Conservation (phyloP, 2,797 vertebrate genomes). For the Antennarius maculatus region DNA sequence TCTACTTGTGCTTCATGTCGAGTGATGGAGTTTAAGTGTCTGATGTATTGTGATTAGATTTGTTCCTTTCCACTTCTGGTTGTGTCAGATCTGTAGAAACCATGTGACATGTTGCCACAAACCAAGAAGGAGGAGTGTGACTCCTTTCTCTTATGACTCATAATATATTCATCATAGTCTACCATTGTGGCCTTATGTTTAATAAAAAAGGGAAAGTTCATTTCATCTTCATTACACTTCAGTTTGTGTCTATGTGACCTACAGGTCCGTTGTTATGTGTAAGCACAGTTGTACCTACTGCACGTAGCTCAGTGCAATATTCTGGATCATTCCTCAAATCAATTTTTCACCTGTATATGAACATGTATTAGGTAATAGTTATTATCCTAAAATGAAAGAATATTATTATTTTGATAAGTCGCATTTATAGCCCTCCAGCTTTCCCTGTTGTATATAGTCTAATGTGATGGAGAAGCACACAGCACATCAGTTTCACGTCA, state of each 20-base stretch:
- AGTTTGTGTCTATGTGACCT: slow-evolving; percentile 52
- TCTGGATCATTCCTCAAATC: slow-evolving; percentile 32
- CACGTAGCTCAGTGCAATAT: slow-evolving; percentile 75
- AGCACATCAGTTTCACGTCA: slow-evolving; percentile 40
- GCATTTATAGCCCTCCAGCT: slow-evolving; percentile 51
- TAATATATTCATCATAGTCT: slow-evolving; percentile 68
- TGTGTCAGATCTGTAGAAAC: slow-evolving; percentile 51
- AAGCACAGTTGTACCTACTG: slow-evolving; percentile 65
- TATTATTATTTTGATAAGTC: slow-evolving; percentile 74
- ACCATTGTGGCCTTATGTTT: slow-evolving; percentile 87
- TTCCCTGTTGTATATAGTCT: slow-evolving; percentile 31
- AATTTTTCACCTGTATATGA: slow-evolving; percentile 33
- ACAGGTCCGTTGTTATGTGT: slow-evolving; percentile 63
- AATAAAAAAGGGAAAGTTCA: slow-evolving; percentile 61
- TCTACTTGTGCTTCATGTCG: slow-evolving; percentile 78
- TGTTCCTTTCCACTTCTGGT: slow-evolving; percentile 43
- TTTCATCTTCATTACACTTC: slow-evolving; percentile 45
- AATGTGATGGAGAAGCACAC: slow-evolving; percentile 42
- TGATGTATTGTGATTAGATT: slow-evolving; percentile 62
- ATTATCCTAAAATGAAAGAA: slow-evolving; percentile 48
- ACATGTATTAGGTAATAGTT: slow-evolving; percentile 50
- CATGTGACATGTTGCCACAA: slow-evolving; percentile 35
- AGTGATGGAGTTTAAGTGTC: slow-evolving; percentile 68
- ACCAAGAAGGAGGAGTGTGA: slow-evolving; percentile 22
- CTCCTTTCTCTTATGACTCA: slow-evolving; percentile 58